phyloP scores from a whole-genome alignment of 2,113 vertebrate genomes.

The Poecilia latipinna region DNA sequence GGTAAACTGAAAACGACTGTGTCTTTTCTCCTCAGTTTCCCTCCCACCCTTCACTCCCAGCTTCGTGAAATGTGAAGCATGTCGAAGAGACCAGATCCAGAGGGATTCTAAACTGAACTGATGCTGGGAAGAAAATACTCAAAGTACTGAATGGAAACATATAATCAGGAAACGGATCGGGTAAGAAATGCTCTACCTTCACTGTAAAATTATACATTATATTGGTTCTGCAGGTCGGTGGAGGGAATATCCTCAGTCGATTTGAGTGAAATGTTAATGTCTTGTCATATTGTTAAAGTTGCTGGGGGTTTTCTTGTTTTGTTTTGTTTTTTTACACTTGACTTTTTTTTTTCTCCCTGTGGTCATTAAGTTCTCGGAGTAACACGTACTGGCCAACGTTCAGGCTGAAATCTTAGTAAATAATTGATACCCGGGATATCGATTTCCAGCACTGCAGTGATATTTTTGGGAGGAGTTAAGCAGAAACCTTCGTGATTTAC shows the following conservation, averaged over 20 bases:
- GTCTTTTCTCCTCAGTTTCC: neutral
- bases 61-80: neutral
- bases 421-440: neutral
- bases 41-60: neutral
- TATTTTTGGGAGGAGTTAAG: neutral
- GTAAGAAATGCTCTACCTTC: neutral
- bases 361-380: neutral
- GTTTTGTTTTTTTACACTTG: neutral
- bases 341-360: neutral
- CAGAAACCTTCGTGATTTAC: constrained; percentile 16
- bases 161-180: neutral
- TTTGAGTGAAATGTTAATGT: neutral
- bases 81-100: neutral
- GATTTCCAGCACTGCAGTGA: constrained; percentile 4
- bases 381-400: neutral
- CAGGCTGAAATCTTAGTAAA: neutral
- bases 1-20: neutral
- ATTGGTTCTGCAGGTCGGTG: too few species aligned
- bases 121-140: neutral
- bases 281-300: neutral
- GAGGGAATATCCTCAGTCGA: neutral
- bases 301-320: neutral
- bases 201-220: neutral
- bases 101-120: neutral
- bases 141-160: neutral